Base-by-base conservation (phyloP, 1,140 invertebrate species). In the Octopus sinensis region DNA sequence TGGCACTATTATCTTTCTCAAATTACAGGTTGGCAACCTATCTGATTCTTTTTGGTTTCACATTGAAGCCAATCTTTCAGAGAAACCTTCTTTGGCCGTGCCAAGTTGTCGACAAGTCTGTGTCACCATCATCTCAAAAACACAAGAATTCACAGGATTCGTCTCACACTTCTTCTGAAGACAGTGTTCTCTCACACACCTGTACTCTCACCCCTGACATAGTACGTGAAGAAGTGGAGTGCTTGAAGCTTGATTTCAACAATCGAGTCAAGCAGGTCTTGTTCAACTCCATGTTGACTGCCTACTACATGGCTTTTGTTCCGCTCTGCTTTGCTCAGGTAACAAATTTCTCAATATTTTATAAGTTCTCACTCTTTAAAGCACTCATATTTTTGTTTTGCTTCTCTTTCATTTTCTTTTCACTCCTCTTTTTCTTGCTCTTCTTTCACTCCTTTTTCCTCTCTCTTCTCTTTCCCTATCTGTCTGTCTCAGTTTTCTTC, bases 301-400 rank as follows among this genome's bases (percentile, higher is more conserved):
- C 96, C 0, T 98, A 98, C 89, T 97, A 98, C 90, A 94, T 95
- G 84, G 95, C 94, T 81, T 95, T 98, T 88, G 94, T 98, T 51
- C 97, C 97, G 0, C 95, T 96, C 86, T 94, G 94, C 87, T 96
- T 97, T 93, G 94, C 95, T 51, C 94, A 95, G 92, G 95, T 96
- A 90, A 90, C 90, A 84, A 52, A 51, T n/a, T 71, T n/a, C 79
- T 80, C 23, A 52, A 80, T n/a, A 81, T 54, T 62, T 62, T 9
- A 4, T 17, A 62, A 62, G 1, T 12, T 62, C 17, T 62, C 56
- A 62, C 56, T 17, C 17, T 12, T 62, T 12, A 62, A 9, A 17
- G 17, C 9, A 62, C 9, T 17, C 17, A 4, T 62, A 12, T 62
- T 62, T 9, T 17, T 12, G 56, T 62, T 62, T 62, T 17, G 9